phyloP scores from a whole-genome alignment of 2,888 invertebrate species.

The Cosmia pyralina region DNA sequence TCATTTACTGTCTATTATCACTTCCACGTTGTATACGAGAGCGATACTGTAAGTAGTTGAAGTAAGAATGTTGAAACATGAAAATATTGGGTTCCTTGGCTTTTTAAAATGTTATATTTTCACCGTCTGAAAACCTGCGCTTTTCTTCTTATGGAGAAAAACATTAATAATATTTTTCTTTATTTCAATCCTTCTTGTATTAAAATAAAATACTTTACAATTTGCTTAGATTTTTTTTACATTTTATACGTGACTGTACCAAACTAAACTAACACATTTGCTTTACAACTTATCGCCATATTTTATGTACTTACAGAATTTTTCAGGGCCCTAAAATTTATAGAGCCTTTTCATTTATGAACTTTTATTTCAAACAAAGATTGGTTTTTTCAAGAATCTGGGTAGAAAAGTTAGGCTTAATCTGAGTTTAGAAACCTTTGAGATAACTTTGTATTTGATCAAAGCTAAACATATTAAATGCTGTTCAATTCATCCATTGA shows the following conservation, averaged over 20 bases:
- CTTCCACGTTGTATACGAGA: too few relatives aligned
- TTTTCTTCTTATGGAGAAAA: background rate
- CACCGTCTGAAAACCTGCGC: background rate
- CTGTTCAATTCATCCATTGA: background rate
- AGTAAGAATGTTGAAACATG: too few relatives aligned
- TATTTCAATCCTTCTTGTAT: background rate
- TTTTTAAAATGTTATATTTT: background rate
- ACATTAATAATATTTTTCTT: background rate
- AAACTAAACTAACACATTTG: conserved; percentile 25
- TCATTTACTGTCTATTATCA: too few relatives aligned
- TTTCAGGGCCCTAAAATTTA: background rate
- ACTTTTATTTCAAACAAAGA: background rate
- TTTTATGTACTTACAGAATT: background rate
- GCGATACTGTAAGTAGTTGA: too few relatives aligned
- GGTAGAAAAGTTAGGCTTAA: background rate
- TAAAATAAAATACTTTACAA: background rate
- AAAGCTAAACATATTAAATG: background rate
- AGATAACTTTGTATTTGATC: conserved; percentile 8
- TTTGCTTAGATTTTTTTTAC: background rate
- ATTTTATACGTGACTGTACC: conserved; percentile 12
- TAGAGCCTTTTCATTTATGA: background rate
- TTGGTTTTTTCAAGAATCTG: background rate
- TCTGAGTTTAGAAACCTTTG: conserved; percentile 2
- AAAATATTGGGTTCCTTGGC: background rate
- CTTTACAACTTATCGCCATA: conserved; percentile 11